These are phyloP conservation scores for Tretioscincus oriximinensis DNA, from an alignment of 2,113 vertebrate species.

Conservation along the genomic window DNA sequence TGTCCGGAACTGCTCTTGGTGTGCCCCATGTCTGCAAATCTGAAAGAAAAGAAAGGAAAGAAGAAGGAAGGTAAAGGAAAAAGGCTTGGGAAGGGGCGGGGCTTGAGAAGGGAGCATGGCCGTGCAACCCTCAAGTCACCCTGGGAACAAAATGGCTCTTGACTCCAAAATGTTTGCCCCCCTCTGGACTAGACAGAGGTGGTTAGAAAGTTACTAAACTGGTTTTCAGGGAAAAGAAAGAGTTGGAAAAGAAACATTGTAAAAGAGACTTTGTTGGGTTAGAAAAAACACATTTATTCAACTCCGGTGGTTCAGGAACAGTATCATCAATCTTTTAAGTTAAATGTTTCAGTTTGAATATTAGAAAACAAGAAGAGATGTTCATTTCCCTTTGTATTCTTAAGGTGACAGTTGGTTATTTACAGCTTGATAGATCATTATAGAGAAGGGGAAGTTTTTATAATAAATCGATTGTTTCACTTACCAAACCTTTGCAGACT, in stretches of 20 bases:
- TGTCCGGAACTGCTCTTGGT: too few species aligned
- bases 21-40: too few species aligned
- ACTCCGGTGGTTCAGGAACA: neutral
- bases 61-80: too few species aligned
- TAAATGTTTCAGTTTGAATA: conserved; percentile 22
- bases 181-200: too few species aligned
- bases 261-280: too few species aligned
- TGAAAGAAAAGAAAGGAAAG: too few species aligned
- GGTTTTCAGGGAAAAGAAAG: neutral
- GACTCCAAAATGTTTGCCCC: too few species aligned
- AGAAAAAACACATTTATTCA: neutral
- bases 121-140: too few species aligned
- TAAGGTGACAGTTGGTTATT: conserved; percentile 17
- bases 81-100: too few species aligned
- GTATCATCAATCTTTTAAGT: neutral
- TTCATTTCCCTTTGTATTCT: conserved; percentile 26
- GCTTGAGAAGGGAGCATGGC: too few species aligned
- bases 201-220: too few species aligned
- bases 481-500: neutral
- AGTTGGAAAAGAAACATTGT: neutral
- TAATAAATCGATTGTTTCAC: neutral
- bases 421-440: conserved; percentile 9
- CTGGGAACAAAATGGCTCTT: too few species aligned
- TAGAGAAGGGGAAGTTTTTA: conserved; percentile 23
- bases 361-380: conserved; percentile 11